Base-by-base conservation (phyloP, 2,888 invertebrate species). In the Agriopis leucophaearia region DNA sequence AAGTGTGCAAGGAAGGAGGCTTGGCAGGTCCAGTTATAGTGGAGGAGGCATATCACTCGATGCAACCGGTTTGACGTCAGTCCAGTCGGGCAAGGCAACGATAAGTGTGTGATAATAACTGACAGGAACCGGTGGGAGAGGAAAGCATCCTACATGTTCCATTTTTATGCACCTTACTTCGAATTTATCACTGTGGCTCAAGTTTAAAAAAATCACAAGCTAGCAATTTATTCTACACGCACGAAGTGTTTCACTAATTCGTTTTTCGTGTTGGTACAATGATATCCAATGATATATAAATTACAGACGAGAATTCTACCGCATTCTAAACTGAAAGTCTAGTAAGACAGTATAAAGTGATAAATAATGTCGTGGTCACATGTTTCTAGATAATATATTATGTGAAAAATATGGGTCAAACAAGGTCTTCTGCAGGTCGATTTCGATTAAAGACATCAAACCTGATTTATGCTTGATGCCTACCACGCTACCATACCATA, bases 21-120 rank as follows among this genome's bases (percentile, higher is more conserved):
- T 60, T 50, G 58, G 60, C 57, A 60, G 83, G 57, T 74, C 83
- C 76, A 51, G 42, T 74, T 76, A 77, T 35, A 72, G 60, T 74
- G 86, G 89, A 74, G 67, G 74, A 66, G 76, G 74, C 75, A 66
- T 75, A 75, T 73, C 85, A 88, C 85, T 85, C 83, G 80, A 57
- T 78, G 77, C 87, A 86, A 92, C 92, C 92, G 91, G 93, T 92
- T 92, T 85, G 81, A 76, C 78, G 77, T 78, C 76, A 74, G 78
- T 77, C 85, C 78, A 82, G 77, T 82, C 75, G 71, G 78, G 81
- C 87, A 82, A 84, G 85, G 81, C 81, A 81, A 78, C 81, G 87
- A 87, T 90, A 87, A 84, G 80, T 76, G 77, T 77, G 82, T 81
- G 86, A 87, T 86, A 85, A 85, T 82, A 83, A 83, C 80, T 82